Evolutionary conservation across 2,888 invertebrate genomes (phyloP).

Genomic region (Calliopum simillimum): DNA sequence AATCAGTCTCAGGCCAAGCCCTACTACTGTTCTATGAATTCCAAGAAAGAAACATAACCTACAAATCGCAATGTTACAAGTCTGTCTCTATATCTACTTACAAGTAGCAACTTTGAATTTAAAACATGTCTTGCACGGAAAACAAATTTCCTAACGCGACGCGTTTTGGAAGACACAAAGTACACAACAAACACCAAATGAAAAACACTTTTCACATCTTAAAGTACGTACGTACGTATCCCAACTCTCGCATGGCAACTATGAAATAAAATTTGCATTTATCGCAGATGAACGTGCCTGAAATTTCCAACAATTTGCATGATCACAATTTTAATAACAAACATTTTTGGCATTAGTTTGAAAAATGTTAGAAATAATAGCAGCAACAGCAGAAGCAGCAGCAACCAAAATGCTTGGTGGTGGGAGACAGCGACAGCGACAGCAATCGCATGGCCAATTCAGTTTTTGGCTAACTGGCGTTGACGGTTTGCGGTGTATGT

Average conservation of each 20-base stretch:
- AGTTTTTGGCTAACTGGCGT: not conserved
- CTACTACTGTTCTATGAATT: too few relatives aligned
- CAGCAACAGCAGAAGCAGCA: not conserved
- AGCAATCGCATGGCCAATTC: not conserved
- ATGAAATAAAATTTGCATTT: conserved; percentile 28
- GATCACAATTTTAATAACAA: conserved; percentile 39
- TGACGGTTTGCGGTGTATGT: not conserved
- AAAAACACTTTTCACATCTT: conserved; percentile 8
- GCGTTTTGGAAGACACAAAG: not conserved
- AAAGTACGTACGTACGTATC: not conserved
- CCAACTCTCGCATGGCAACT: not conserved
- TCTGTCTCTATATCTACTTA: too few relatives aligned
- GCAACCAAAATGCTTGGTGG: conserved; percentile 13
- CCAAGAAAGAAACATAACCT: too few relatives aligned
- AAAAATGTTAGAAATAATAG: conserved; percentile 28
- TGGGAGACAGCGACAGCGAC: conserved; percentile 11
- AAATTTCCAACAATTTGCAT: conserved; percentile 41
- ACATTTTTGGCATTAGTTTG: conserved; percentile 33
- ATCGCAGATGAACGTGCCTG: conserved; percentile 37
- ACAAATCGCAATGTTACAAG: too few relatives aligned
- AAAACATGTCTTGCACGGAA: conserved; percentile 30
- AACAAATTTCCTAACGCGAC: conserved; percentile 31
- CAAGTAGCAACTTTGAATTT: conserved; percentile 16
- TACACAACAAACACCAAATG: not conserved
- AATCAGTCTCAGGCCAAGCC: too few relatives aligned